phyloP scores from a whole-genome alignment of 2,888 invertebrate genomes.

The Heliothis peltigera region DNA sequence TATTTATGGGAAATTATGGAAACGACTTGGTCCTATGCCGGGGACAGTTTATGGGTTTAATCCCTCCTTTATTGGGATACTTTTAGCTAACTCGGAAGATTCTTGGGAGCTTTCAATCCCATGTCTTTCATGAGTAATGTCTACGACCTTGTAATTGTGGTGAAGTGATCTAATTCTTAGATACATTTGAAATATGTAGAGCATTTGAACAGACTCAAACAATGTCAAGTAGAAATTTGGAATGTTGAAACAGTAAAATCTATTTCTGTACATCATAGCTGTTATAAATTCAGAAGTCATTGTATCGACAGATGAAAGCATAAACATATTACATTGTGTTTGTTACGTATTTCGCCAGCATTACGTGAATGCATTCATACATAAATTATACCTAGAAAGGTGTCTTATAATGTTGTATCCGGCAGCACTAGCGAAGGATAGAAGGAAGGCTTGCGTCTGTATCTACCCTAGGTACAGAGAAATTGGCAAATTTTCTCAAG shows the following conservation, averaged over 20 bases:
- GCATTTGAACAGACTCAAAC: constrained; percentile 11
- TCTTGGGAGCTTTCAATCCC: neutral
- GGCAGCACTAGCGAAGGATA: constrained; percentile 4
- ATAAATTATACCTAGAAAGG: constrained; percentile 1
- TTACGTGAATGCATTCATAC: constrained; percentile 19
- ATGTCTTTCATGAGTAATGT: neutral
- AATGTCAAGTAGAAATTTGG: constrained; percentile 1
- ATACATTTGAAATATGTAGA: neutral
- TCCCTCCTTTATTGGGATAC: constrained; percentile 11
- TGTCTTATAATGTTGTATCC: constrained; percentile 5
- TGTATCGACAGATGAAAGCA: constrained; percentile 35
- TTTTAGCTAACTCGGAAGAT: constrained; percentile 6
- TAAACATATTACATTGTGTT: constrained; percentile 19
- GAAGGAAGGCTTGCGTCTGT: too few relatives aligned
- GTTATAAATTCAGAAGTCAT: constrained; percentile 14
- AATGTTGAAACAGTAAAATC: constrained; percentile 2
- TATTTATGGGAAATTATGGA: constrained; percentile 14
- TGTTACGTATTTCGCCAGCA: constrained; percentile 14
- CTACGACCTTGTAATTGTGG: neutral
- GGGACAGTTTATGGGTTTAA: constrained; percentile 4
- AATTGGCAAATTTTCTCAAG: too few relatives aligned
- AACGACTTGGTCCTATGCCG: constrained; percentile 24
- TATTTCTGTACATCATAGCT: constrained; percentile 16
- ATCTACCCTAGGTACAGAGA: too few relatives aligned
- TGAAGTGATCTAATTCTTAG: neutral